A percentile compares a stretch with the other conserved stretches of the same genome.
phyloP scores from a whole-genome alignment of 2,797 vertebrate genomes.

The Myotis planiceps region DNA sequence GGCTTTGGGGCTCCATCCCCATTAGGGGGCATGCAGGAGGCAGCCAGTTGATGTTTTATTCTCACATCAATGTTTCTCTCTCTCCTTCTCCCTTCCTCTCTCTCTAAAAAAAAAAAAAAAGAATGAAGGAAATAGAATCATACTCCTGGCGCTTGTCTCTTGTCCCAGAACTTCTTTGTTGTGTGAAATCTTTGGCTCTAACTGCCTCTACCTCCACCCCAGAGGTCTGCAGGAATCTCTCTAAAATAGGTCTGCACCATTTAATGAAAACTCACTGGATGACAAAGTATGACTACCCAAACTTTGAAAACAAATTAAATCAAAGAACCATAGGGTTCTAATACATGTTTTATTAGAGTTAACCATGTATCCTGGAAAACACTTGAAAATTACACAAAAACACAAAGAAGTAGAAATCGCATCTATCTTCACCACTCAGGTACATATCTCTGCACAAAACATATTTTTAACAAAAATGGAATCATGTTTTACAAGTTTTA shows the following conservation, averaged over 20 bases:
- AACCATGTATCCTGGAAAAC: neutral
- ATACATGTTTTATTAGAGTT: neutral
- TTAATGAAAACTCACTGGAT: neutral
- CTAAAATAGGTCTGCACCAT: neutral
- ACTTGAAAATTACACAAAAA: conserved; percentile 41
- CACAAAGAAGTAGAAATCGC: neutral
- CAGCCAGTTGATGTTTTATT: neutral
- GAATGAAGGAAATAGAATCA: neutral
- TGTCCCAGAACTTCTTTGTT: neutral
- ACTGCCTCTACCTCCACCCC: neutral
- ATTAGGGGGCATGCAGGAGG: neutral
- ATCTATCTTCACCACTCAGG: neutral
- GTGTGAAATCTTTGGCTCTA: neutral
- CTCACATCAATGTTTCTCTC: neutral
- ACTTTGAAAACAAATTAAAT: conserved; percentile 3
- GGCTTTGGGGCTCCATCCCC: neutral
- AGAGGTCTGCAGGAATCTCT: neutral
- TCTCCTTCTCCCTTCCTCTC: neutral
- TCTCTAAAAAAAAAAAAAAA: neutral
- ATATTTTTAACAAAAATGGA: conserved; percentile 13
- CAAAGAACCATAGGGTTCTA: neutral
- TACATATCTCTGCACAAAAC: neutral
- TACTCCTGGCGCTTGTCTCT: neutral
- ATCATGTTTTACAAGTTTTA: neutral
- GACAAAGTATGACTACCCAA: neutral